Percentiles rank a stretch among this genome's conserved stretches.
Evolutionary conservation across 2,797 vertebrate genomes (phyloP).

Genomic region (Syncerus caffer): DNA sequence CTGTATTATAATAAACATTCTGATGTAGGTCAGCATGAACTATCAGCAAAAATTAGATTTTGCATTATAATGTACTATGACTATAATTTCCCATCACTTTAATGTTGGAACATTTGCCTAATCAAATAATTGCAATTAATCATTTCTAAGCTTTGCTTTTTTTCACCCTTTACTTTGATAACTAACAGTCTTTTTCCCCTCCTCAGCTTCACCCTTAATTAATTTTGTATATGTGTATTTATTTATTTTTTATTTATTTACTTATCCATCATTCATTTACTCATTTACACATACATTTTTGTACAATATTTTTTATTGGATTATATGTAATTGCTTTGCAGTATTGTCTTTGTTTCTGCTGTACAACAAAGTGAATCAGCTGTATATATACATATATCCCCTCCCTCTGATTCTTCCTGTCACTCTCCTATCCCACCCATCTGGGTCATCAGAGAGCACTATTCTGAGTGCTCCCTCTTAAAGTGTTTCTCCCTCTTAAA

Average conservation of each 20-base stretch:
- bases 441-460: not conserved
- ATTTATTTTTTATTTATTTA: not conserved
- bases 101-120: not conserved
- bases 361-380: not conserved
- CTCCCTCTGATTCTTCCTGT: not conserved
- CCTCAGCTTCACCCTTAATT: not conserved
- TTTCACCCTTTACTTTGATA: not conserved
- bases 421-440: not conserved
- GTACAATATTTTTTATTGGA: not conserved
- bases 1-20: not conserved
- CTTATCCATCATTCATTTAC: not conserved
- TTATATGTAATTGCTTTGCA: not conserved
- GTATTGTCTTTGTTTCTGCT: not conserved
- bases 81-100: not conserved
- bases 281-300: not conserved
- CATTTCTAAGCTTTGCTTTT: not conserved
- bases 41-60: not conserved
- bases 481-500: not conserved
- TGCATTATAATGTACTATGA: not conserved
- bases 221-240: not conserved
- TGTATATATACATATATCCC: not conserved
- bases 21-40: not conserved
- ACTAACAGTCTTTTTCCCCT: not conserved
- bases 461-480: not conserved
- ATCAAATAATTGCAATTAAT: not conserved